A percentile compares a stretch with the other conserved stretches of the same genome.
Conservation (phyloP, 1,140 invertebrate species). For the Heliothis virescens region DNA sequence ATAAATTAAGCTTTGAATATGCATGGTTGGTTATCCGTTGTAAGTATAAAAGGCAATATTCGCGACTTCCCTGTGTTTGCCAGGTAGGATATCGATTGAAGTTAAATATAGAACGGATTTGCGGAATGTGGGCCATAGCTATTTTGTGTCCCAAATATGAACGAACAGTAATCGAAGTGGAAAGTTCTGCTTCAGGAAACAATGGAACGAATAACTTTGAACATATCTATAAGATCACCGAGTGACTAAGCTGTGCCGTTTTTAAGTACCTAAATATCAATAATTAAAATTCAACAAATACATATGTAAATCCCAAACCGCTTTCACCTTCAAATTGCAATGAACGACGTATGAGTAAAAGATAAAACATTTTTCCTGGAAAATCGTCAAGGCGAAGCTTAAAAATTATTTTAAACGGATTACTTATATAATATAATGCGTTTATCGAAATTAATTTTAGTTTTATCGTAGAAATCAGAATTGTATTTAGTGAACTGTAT, state of each 20-base stretch:
- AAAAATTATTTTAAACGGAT: slow-evolving; percentile 35
- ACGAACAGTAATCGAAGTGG: neutral
- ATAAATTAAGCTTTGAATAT: slow-evolving; percentile 5
- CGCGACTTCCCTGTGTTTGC: slow-evolving; percentile 16
- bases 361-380: slow-evolving; percentile 7
- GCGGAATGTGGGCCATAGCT: slow-evolving; percentile 20
- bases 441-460: neutral
- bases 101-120: slow-evolving; percentile 39
- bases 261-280: neutral
- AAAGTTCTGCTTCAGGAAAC: slow-evolving; percentile 27
- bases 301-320: slow-evolving; percentile 8
- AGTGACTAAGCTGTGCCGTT: neutral
- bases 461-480: slow-evolving; percentile 6
- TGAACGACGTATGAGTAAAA: neutral
- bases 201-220: neutral
- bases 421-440: neutral
- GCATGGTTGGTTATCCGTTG: slow-evolving; percentile 8
- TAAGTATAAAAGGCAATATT: neutral
- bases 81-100: slow-evolving; percentile 19
- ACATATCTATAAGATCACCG: no score
- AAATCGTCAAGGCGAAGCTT: neutral
- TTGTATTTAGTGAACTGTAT: slow-evolving; percentile 1
- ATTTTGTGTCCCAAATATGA: slow-evolving; percentile 29
- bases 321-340: slow-evolving; percentile 9
- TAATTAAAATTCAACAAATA: neutral